phyloP scores from a whole-genome alignment of 2,797 vertebrate genomes.

The Chelonia mydas region DNA sequence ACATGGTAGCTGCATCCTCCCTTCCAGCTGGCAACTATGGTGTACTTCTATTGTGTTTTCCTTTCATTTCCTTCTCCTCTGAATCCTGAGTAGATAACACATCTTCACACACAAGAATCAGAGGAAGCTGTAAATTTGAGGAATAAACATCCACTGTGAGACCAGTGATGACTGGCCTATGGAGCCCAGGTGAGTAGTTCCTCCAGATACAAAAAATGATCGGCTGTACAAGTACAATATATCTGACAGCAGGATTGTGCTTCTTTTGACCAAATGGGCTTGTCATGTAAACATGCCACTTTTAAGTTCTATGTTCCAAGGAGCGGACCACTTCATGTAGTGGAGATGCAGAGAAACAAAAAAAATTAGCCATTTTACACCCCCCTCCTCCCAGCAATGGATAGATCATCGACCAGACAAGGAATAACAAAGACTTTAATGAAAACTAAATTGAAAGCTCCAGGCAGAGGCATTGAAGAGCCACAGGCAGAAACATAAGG shows the following conservation, averaged over 20 bases:
- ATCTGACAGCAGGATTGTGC: not conserved
- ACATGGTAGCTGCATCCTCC: not conserved
- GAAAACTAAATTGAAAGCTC: not conserved
- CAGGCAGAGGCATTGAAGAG: not conserved
- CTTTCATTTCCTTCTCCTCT: not conserved
- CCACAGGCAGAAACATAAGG: not conserved
- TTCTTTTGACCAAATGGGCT: not conserved
- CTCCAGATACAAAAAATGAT: conserved; percentile 5
- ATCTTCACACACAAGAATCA: not conserved
- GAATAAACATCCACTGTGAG: conserved; percentile 5
- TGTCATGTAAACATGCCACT: not conserved
- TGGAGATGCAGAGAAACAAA: not conserved
- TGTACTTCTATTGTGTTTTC: not conserved
- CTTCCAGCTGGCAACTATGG: not conserved
- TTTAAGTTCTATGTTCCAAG: not conserved
- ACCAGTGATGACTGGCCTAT: not conserved
- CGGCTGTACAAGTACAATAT: not conserved
- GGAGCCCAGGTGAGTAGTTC: not conserved
- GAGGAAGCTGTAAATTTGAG: not conserved
- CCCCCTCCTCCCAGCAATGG: not conserved
- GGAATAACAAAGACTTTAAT: not conserved
- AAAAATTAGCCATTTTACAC: not conserved
- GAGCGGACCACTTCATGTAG: not conserved
- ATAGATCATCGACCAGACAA: not conserved
- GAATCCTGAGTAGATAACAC: not conserved